phyloP scores from a whole-genome alignment of 2,113 vertebrate species.

The Otocyon megalotis region DNA sequence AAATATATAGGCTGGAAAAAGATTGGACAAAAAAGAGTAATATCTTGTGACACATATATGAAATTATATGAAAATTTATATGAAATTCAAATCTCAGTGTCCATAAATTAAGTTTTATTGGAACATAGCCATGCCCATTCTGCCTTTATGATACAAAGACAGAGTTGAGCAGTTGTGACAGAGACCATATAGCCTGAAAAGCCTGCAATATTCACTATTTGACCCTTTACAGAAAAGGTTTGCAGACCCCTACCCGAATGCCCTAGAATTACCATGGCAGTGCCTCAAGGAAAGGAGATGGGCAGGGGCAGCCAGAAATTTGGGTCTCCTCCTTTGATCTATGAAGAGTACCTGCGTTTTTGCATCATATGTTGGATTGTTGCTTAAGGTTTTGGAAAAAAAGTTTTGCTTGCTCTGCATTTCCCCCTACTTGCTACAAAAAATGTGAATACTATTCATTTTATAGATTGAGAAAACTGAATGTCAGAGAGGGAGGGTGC shows the following conservation, averaged over 20 bases:
- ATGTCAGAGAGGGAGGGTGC: neutral
- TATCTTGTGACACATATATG: slow-evolving; percentile 10
- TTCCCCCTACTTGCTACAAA: neutral
- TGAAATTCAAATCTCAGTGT: slow-evolving; percentile 35
- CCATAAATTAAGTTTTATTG: neutral
- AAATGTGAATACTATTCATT: slow-evolving; percentile 38
- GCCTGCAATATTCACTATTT: slow-evolving; percentile 30
- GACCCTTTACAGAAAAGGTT: neutral
- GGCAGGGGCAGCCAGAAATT: neutral
- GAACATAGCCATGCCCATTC: neutral
- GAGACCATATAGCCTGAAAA: neutral
- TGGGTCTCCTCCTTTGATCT: neutral
- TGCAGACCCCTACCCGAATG: neutral
- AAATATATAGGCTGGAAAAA: neutral
- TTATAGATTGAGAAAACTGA: slow-evolving; percentile 21
- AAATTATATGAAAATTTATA: slow-evolving; percentile 35
- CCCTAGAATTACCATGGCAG: neutral
- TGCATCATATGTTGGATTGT: slow-evolving; percentile 8
- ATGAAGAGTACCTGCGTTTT: neutral
- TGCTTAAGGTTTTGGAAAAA: slow-evolving; percentile 34
- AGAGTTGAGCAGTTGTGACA: slow-evolving; percentile 16
- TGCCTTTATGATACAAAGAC: slow-evolving; percentile 40
- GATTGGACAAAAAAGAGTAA: neutral
- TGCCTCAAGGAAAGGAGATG: neutral
- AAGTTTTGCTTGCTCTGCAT: neutral